Evolutionary conservation across 2,113 vertebrate genomes (phyloP), one percentile per base, ranked within the genome.

Genomic region (Hiodon tergisus): DNA sequence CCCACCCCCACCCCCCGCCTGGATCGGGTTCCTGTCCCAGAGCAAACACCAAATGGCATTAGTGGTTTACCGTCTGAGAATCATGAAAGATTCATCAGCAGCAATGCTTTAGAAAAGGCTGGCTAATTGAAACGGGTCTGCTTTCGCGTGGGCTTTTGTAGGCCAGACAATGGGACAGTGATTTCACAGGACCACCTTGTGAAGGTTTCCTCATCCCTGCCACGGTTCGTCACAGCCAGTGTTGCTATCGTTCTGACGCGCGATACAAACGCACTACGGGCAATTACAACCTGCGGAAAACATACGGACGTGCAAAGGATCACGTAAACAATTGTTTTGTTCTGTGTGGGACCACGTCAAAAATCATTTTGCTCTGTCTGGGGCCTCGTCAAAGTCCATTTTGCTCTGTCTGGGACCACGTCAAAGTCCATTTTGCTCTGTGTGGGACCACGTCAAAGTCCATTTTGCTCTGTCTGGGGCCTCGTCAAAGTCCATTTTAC

Each of bases 1-100:
- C n/a, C n/a, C n/a, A 80, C 67, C 81, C 83, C 78, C 82, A 81
- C 82, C 76, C 77, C 11, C 71, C 51, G 74, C 68, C 50, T 68
- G 67, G 85, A 85, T 90, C 89, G 80, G 79, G 77, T 90, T 72
- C 86, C 87, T n/a, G 48, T 77, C 14, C 78, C 73, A 50, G 82
- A 76, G 68, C 50, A 81, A 70, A 78, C 57, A 55, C 73, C 77
- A 78, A 85, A 85, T 83, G 85, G 86, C 85, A 81, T 81, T 82
- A 60, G 79, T 85, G 80, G 81, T 84, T 83, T 54, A 7, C 13
- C 54, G 81, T 82, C 86, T 85, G 58, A 47, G 31, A n/a, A 61
- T 80, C 16, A 78, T 84, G 5, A 82, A 83, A 83, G 58, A 82
- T 83, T 77, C 67, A 83, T 80, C 59, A 73, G 14, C 73, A 69